These are phyloP conservation scores for Anastrepha ludens DNA, from an alignment of 1,140 invertebrate species.

Conservation along the genomic window DNA sequence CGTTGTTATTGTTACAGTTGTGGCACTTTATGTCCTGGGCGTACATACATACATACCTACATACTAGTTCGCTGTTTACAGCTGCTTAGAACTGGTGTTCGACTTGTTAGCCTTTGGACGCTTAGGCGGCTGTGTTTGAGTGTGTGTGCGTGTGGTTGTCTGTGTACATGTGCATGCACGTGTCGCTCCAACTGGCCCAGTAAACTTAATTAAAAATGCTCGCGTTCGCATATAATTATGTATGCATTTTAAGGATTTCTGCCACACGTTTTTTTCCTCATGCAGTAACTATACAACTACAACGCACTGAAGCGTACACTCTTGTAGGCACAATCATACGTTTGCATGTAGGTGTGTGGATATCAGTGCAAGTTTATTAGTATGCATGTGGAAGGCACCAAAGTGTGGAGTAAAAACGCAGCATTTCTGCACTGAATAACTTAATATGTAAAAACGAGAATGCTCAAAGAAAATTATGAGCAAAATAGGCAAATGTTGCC, in stretches of 20 bases:
- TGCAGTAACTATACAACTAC: neutral
- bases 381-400: conserved; percentile 1
- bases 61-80: neutral
- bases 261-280: conserved; percentile 10
- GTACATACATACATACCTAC: neutral
- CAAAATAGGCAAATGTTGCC: conserved; percentile 43
- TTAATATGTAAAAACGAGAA: conserved; percentile 45
- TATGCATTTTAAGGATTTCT: conserved; percentile 52
- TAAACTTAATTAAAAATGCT: conserved; percentile 54
- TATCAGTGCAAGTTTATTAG: conserved; percentile 27
- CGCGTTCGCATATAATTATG: conserved; percentile 40
- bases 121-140: neutral
- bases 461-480: conserved; percentile 48
- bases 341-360: neutral
- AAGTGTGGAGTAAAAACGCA: conserved; percentile 26
- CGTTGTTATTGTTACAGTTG: conserved; percentile 5
- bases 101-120: neutral
- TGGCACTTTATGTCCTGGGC: neutral
- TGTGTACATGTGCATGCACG: neutral
- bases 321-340: neutral
- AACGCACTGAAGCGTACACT: neutral
- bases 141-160: neutral
- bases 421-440: conserved; percentile 35
- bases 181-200: conserved; percentile 28
- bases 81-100: neutral